Evolutionary conservation across 2,888 invertebrate species (phyloP), one percentile per base, ranked within the genome.

Genomic region (Rotaria magnacalcarata): DNA sequence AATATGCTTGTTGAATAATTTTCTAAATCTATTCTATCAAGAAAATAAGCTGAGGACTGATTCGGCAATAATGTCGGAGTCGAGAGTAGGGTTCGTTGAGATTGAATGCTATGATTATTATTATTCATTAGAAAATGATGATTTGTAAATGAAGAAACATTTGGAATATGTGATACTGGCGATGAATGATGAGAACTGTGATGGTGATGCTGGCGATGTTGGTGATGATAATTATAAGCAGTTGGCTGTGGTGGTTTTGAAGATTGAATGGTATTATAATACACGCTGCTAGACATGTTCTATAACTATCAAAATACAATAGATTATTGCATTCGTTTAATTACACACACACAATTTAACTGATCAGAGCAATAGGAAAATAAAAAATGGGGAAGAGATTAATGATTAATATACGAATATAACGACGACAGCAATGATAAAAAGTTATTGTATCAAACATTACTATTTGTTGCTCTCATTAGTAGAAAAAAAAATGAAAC

Each of bases 11-110:
- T 47, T 3, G 43, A 34, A 47, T 80, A 80, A 80, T 80, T 47
- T n/a, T 80, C 80, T 47, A 80, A n/a, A 80, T 80, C 80, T n/a
- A 80, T 10, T 6, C 47, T 47, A 80, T 80, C 43, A 10, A 80
- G 47, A 80, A 80, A 80, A 80, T 80, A 80, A n/a, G 80, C 80
- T 80, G 47, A n/a, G 10, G 47, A 80, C 47, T 80, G 47, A 47
- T 80, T 47, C 10, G 43, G 6, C 47, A 47, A 47, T 75, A 47
- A 75, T n/a, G n/a, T 47, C 47, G 43, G n/a, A 34, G 16, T 67
- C 19, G 67, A 16, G 19, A 34, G 14, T 19, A 34, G 34, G 5
- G 34, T 7, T 67, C 0, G 67, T 14, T 16, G 34, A 67, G 1
- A 6, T 0, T 67, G 67, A 16, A 34, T 34, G 24, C 7, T 19